Evolutionary conservation across 1,140 invertebrate genomes (phyloP).

Genomic region (Micrasema minimum): DNA sequence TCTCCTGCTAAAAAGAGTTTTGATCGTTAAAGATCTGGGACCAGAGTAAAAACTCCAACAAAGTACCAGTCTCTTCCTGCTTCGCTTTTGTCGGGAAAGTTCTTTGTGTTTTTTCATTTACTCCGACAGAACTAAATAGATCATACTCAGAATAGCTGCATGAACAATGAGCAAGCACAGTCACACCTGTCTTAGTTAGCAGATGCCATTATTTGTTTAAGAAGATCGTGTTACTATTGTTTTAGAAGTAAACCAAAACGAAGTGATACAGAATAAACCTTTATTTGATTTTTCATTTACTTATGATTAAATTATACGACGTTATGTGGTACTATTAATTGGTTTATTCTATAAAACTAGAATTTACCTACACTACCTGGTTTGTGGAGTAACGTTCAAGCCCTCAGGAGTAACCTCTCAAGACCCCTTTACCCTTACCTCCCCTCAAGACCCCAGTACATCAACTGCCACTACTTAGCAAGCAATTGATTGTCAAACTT

Average conservation of each 20-base stretch:
- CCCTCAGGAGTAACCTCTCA: too few relatives aligned
- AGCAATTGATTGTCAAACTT: too few relatives aligned
- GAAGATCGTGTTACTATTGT: constrained; percentile 1
- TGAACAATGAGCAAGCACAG: constrained; percentile 18
- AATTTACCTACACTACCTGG: too few relatives aligned
- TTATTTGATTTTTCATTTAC: too few relatives aligned
- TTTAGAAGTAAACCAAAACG: neutral
- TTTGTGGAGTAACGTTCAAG: too few relatives aligned
- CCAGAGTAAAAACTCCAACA: neutral
- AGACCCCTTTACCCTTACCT: too few relatives aligned
- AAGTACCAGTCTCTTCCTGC: constrained; percentile 11
- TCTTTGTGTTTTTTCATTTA: constrained; percentile 20
- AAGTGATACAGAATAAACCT: constrained; percentile 1
- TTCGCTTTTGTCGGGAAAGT: constrained; percentile 17
- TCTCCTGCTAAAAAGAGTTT: neutral
- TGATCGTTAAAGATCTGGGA: neutral
- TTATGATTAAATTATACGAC: too few relatives aligned
- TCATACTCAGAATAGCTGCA: constrained; percentile 26
- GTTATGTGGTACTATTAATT: too few relatives aligned
- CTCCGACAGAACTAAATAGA: constrained; percentile 16
- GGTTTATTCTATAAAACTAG: too few relatives aligned
- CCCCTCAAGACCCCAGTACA: too few relatives aligned
- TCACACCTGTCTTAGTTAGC: constrained; percentile 27
- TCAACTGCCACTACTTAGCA: too few relatives aligned
- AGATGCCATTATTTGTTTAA: constrained; percentile 23